Percentiles rank a stretch among this genome's conserved stretches.
Conservation (phyloP, 2,113 vertebrate species). For the Mobula hypostoma region DNA sequence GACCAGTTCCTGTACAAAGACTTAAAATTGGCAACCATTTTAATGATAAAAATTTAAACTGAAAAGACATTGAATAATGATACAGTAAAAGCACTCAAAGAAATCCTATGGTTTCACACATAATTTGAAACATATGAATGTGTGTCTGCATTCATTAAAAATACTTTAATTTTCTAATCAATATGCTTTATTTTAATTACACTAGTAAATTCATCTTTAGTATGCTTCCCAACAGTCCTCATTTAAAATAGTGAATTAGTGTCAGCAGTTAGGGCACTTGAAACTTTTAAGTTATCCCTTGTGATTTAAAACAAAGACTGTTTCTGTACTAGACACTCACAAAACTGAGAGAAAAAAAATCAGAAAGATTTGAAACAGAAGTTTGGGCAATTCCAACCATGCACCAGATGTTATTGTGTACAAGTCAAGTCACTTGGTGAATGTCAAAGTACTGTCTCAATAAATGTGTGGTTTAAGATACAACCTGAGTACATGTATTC, state of each 20-base stretch:
- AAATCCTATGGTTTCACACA: conserved; percentile 31
- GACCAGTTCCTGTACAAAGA: neutral
- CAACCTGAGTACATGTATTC: conserved; percentile 9
- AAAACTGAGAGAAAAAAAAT: conserved; percentile 12
- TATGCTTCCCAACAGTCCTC: conserved; percentile 26
- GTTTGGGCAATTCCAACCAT: neutral
- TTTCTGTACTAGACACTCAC: conserved; percentile 25
- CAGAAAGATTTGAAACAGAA: conserved; percentile 32
- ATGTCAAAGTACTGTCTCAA: neutral
- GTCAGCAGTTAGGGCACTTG: conserved; percentile 19
- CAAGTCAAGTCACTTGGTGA: conserved; percentile 6
- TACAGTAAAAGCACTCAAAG: conserved; percentile 6
- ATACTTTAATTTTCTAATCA: conserved; percentile 24
- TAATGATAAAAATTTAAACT: neutral
- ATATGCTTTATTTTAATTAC: conserved; percentile 35
- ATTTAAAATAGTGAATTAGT: conserved; percentile 30
- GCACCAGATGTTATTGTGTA: conserved; percentile 17
- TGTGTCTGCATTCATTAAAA: conserved; percentile 31
- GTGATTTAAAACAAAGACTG: conserved; percentile 34
- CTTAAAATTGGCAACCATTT: conserved; percentile 20
- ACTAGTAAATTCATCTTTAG: conserved; percentile 31
- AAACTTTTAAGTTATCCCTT: conserved; percentile 34
- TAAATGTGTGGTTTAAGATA: neutral
- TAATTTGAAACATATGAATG: conserved; percentile 34
- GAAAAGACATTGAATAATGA: conserved; percentile 2